phyloP scores from a whole-genome alignment of 2,888 invertebrate genomes.

The Drosophila parthenogenetica region DNA sequence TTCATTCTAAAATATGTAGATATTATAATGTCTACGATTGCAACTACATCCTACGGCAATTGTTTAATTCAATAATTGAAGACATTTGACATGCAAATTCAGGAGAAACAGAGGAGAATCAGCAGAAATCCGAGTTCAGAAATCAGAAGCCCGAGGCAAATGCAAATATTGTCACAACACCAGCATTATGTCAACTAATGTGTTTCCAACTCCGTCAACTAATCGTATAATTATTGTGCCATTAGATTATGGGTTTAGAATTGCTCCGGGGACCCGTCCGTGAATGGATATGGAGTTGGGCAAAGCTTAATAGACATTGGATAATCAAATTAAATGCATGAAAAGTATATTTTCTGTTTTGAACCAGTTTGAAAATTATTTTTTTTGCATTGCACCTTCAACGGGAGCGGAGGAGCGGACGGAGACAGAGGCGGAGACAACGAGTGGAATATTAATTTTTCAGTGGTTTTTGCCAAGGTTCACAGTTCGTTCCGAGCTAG shows the following conservation, averaged over 20 bases:
- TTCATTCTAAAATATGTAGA: conserved; percentile 17
- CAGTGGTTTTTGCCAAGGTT: conserved; percentile 53
- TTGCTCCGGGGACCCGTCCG: conserved; percentile 7
- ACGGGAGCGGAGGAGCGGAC: neutral
- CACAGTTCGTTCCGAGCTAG: conserved; percentile 30
- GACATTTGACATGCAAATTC: conserved; percentile 53
- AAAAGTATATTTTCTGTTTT: conserved; percentile 44
- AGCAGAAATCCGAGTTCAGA: conserved; percentile 5
- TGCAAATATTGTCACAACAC: conserved; percentile 55
- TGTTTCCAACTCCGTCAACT: conserved; percentile 35
- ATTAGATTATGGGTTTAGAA: conserved; percentile 51
- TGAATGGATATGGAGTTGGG: neutral
- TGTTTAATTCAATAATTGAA: conserved; percentile 58
- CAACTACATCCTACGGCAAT: conserved; percentile 29
- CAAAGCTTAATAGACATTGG: conserved; percentile 27
- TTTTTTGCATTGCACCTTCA: conserved; percentile 38
- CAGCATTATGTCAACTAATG: conserved; percentile 55
- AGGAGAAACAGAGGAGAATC: conserved; percentile 11
- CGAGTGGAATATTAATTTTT: conserved; percentile 57
- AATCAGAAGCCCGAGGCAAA: conserved; percentile 39
- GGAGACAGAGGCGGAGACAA: neutral
- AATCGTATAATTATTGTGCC: conserved; percentile 54
- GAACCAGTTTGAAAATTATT: conserved; percentile 42
- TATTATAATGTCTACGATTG: conserved; percentile 7
- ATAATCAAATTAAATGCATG: conserved; percentile 57